Percentiles rank a stretch among this genome's conserved stretches.
Conservation (phyloP, 2,888 invertebrate genomes). For the Athalia rosae region DNA sequence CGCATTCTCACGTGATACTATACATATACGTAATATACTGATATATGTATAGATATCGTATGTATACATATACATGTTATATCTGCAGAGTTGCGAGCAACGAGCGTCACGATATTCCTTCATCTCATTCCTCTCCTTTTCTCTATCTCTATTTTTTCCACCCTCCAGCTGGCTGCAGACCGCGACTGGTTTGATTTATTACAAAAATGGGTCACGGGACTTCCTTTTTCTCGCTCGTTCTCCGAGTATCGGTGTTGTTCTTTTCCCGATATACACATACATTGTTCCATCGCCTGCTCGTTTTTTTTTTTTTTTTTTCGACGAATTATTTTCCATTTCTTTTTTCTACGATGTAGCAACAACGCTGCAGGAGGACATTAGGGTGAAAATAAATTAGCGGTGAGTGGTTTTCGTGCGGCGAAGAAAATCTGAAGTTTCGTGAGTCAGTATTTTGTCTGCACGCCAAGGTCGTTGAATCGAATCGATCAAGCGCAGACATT, state of each 20-base stretch:
- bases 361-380: constrained; percentile 26
- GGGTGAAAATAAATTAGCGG: constrained; percentile 47
- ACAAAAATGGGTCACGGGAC: constrained; percentile 55
- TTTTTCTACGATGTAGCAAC: constrained; percentile 4
- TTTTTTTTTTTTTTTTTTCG: background rate
- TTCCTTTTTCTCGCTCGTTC: background rate
- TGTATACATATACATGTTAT: too few relatives aligned
- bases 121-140: constrained; percentile 35
- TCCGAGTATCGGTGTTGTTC: background rate
- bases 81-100: too few relatives aligned
- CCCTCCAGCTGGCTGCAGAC: constrained; percentile 41
- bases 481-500: too few relatives aligned
- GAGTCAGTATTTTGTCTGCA: constrained; percentile 23
- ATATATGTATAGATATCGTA: constrained; percentile 16
- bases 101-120: background rate
- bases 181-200: constrained; percentile 59
- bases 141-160: constrained; percentile 23
- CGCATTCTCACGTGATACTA: constrained; percentile 47
- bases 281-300: background rate
- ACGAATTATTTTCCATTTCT: background rate
- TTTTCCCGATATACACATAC: background rate
- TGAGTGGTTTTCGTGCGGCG: constrained; percentile 33
- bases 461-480: constrained; percentile 24
- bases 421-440: constrained; percentile 11
- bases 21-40: constrained; percentile 3